These are phyloP conservation scores for Smittia aterrima DNA, from an alignment of 2,888 invertebrate species.

Conservation along the genomic window DNA sequence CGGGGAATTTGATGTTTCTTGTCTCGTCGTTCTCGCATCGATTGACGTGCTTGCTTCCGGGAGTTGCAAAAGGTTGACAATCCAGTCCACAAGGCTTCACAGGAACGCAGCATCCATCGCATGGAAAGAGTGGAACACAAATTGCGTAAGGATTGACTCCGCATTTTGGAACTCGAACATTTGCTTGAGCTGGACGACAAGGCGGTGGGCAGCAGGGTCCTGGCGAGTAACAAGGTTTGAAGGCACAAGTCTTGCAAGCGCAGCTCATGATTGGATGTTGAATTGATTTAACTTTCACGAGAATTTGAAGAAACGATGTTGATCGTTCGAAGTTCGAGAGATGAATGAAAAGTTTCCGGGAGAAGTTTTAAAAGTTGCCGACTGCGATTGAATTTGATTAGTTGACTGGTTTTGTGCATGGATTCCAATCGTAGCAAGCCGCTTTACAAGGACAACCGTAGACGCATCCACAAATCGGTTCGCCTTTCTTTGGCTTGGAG, in stretches of 20 bases:
- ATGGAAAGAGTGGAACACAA: constrained; percentile 29
- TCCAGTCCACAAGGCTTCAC: neutral
- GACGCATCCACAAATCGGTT: constrained; percentile 31
- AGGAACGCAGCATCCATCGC: constrained; percentile 23
- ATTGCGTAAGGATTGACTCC: constrained; percentile 33
- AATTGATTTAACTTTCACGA: neutral
- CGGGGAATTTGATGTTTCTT: constrained; percentile 20
- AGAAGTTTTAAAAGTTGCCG: constrained; percentile 5
- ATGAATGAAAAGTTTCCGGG: neutral
- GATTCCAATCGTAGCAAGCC: constrained; percentile 38
- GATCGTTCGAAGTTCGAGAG: neutral
- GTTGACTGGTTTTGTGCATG: constrained; percentile 14
- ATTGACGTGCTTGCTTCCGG: constrained; percentile 21
- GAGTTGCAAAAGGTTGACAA: constrained; percentile 33
- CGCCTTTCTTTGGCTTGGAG: constrained; percentile 5
- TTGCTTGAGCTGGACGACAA: neutral
- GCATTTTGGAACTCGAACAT: neutral
- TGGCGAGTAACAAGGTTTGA: too few relatives aligned
- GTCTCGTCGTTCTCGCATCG: constrained; percentile 7
- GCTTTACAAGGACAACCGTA: constrained; percentile 38
- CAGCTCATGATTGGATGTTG: neutral
- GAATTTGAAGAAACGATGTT: constrained; percentile 10
- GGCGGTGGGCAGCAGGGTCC: too few relatives aligned
- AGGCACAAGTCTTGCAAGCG: neutral
- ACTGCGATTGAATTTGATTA: constrained; percentile 13